These are phyloP conservation scores for Leptura quadrifasciata DNA, from an alignment of 2,888 invertebrate species.

Conservation along the genomic window DNA sequence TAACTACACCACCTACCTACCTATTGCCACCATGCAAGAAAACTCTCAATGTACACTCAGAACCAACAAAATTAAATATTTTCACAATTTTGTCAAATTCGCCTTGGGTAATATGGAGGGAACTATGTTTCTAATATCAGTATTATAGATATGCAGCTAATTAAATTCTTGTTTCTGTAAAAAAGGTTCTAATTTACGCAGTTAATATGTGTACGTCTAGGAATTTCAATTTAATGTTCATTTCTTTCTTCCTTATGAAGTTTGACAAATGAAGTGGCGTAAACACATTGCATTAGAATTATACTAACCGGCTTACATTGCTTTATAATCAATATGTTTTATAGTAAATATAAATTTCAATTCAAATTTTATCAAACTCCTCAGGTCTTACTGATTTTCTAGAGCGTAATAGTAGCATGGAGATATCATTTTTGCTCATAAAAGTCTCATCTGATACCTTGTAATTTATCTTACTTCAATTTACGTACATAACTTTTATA, in stretches of 20 bases:
- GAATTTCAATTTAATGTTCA: not conserved
- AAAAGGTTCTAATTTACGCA: not conserved
- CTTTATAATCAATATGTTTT: conserved; percentile 4
- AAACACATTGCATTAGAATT: not conserved
- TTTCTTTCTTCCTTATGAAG: not conserved
- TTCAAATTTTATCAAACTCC: not conserved
- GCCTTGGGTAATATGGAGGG: too few species aligned
- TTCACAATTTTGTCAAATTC: too few species aligned
- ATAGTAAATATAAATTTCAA: not conserved
- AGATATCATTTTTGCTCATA: not conserved
- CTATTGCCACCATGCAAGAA: too few species aligned
- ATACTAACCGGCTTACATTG: not conserved
- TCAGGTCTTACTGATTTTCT: not conserved
- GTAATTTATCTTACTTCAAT: too few species aligned
- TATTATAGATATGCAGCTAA: too few species aligned
- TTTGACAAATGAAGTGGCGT: not conserved
- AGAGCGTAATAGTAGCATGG: not conserved
- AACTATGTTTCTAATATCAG: too few species aligned
- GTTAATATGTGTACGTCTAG: not conserved
- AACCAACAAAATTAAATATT: too few species aligned
- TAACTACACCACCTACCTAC: too few species aligned
- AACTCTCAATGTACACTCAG: too few species aligned
- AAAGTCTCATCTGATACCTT: not conserved
- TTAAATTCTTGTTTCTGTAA: too few species aligned
- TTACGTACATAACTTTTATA: too few species aligned